Percentiles rank a stretch among this genome's conserved stretches.
Evolutionary conservation across 2,113 vertebrate genomes (phyloP).

Genomic region (Cyprinodon tularosa): DNA sequence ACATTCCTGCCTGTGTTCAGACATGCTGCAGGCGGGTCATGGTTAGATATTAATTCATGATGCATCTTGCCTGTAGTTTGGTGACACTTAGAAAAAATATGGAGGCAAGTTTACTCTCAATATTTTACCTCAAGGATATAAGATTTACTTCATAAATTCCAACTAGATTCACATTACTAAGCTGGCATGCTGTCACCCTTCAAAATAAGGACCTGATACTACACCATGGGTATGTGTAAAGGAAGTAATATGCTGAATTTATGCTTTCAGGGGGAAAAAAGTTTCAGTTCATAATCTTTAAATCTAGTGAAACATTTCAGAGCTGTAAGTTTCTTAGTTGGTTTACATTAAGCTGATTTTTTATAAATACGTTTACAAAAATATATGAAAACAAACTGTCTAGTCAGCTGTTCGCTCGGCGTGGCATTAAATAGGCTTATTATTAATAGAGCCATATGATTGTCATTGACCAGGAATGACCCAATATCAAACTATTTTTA

Average conservation of each 20-base stretch:
- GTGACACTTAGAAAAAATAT: slow-evolving; percentile 7
- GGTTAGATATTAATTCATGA: slow-evolving; percentile 25
- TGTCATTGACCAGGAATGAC: neutral
- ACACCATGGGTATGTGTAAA: neutral
- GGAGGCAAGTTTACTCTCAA: neutral
- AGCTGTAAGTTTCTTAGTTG: neutral
- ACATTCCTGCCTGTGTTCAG: slow-evolving; percentile 23
- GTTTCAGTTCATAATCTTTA: neutral
- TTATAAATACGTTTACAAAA: neutral
- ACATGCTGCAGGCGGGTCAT: slow-evolving; percentile 27
- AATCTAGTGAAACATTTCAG: neutral
- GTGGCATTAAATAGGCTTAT: neutral
- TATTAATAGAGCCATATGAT: neutral
- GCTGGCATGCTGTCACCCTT: neutral
- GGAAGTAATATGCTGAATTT: neutral
- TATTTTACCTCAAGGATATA: neutral
- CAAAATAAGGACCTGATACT: neutral
- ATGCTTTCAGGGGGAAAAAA: neutral
- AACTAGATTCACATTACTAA: neutral
- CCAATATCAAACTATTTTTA: too few species aligned
- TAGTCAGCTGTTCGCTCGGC: neutral
- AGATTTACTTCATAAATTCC: neutral
- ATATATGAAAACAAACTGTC: neutral
- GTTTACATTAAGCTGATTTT: neutral
- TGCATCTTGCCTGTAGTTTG: slow-evolving; percentile 22